phyloP scores from a whole-genome alignment of 1,140 invertebrate genomes.

The Maniola jurtina region DNA sequence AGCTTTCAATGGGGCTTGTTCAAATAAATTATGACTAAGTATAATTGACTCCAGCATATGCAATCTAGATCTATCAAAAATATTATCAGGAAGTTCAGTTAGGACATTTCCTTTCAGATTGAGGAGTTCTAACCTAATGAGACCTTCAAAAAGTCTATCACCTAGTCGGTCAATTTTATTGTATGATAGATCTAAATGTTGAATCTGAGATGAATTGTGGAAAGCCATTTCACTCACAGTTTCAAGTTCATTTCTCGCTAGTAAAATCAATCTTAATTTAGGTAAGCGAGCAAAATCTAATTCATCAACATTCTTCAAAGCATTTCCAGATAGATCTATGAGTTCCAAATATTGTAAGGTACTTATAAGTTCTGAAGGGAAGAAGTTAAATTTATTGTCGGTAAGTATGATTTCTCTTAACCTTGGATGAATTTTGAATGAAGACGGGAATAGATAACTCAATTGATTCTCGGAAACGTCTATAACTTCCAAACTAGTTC shows the following conservation, averaged over 20 bases:
- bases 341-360: conserved; percentile 86
- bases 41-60: conserved; percentile 91
- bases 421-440: conserved; percentile 89
- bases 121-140: conserved; percentile 86
- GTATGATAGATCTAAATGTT: conserved; percentile 86
- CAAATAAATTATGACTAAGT: conserved; percentile 87
- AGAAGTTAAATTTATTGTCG: conserved; percentile 89
- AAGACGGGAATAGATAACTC: conserved; percentile 88
- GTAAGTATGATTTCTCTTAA: conserved; percentile 83
- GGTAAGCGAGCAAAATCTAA: conserved; percentile 90
- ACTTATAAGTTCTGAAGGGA: conserved; percentile 89
- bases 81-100: conserved; percentile 87
- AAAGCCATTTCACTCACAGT: conserved; percentile 91
- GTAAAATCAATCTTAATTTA: conserved; percentile 82
- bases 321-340: conserved; percentile 88
- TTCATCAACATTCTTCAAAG: conserved; percentile 87
- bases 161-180: conserved; percentile 88
- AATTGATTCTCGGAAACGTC: conserved; percentile 88
- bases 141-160: conserved; percentile 90
- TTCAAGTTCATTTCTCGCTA: conserved; percentile 88
- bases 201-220: conserved; percentile 93
- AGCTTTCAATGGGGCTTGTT: conserved; percentile 86
- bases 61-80: conserved; percentile 89
- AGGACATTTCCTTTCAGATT: conserved; percentile 88
- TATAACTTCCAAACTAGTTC: conserved; percentile 84